Evolutionary conservation across 2,797 vertebrate species (phyloP).

Genomic region (Synaphobranchus kaupii): DNA sequence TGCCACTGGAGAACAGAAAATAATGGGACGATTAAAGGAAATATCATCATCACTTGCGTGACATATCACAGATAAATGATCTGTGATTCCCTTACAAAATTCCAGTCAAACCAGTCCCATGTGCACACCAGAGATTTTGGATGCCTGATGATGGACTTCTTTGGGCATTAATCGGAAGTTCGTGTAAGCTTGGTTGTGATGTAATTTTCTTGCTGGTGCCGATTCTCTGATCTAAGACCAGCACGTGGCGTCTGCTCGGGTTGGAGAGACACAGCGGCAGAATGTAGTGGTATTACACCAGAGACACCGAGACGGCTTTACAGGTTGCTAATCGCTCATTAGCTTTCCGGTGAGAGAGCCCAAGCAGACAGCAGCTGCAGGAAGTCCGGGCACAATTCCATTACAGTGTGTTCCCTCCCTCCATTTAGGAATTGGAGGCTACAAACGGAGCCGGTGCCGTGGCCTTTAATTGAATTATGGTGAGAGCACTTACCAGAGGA

Average conservation of each 20-base stretch:
- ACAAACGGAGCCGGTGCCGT: not conserved
- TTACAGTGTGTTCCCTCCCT: conserved; percentile 9
- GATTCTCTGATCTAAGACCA: not conserved
- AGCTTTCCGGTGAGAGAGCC: conserved; percentile 21
- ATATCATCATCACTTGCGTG: not conserved
- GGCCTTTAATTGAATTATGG: conserved; percentile 24
- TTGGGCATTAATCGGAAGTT: not conserved
- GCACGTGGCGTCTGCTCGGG: not conserved
- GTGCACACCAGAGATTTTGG: not conserved
- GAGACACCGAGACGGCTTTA: not conserved
- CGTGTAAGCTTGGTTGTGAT: not conserved
- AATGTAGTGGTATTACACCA: conserved; percentile 16
- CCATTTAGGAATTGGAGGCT: conserved; percentile 15
- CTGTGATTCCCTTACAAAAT: not conserved
- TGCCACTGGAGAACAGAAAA: not conserved
- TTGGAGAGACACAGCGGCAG: conserved; percentile 5
- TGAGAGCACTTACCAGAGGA: not conserved
- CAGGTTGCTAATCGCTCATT: conserved; percentile 29
- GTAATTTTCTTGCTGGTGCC: not conserved
- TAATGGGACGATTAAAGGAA: not conserved
- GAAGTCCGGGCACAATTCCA: not conserved
- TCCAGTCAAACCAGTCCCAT: not conserved
- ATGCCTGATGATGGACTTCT: not conserved
- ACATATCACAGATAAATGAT: not conserved
- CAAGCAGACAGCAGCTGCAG: conserved; percentile 9